Evolutionary conservation across 2,797 vertebrate species (phyloP).

Genomic region (Chelonia mydas): DNA sequence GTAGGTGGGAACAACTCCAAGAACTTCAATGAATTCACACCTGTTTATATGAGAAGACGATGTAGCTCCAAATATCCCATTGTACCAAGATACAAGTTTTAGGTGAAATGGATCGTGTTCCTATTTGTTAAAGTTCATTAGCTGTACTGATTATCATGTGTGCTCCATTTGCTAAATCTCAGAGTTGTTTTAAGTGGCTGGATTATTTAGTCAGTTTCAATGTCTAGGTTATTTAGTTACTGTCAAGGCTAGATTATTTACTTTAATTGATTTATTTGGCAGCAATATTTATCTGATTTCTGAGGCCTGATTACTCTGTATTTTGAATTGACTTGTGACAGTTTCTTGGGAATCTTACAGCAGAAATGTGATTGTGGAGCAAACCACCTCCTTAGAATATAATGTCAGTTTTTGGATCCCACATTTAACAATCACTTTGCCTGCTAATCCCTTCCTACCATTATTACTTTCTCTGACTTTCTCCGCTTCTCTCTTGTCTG

Average conservation of each 20-base stretch:
- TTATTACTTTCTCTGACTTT: not conserved
- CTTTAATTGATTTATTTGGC: not conserved
- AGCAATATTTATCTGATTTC: not conserved
- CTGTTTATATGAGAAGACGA: constrained; percentile 7
- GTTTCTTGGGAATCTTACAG: not conserved
- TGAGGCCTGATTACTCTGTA: not conserved
- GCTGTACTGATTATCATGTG: not conserved
- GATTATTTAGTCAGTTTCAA: constrained; percentile 4
- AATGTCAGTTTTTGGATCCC: constrained; percentile 6
- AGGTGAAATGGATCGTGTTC: not conserved
- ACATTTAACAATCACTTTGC: not conserved
- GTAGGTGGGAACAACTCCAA: not conserved
- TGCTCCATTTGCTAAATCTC: not conserved
- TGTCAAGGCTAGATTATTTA: not conserved
- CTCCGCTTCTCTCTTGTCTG: constrained; percentile 4
- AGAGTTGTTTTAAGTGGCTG: not conserved
- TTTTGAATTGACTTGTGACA: not conserved
- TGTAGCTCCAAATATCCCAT: not conserved
- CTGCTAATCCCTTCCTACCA: not conserved
- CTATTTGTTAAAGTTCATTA: not conserved
- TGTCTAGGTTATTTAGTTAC: not conserved
- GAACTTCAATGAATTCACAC: not conserved
- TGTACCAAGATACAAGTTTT: not conserved
- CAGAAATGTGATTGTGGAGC: not conserved
- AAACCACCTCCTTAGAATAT: not conserved